A percentile compares a stretch with the other conserved stretches of the same genome.
These are phyloP conservation scores for Hirtodrosophila trivittata DNA, from an alignment of 2,888 invertebrate species.

Conservation along the genomic window DNA sequence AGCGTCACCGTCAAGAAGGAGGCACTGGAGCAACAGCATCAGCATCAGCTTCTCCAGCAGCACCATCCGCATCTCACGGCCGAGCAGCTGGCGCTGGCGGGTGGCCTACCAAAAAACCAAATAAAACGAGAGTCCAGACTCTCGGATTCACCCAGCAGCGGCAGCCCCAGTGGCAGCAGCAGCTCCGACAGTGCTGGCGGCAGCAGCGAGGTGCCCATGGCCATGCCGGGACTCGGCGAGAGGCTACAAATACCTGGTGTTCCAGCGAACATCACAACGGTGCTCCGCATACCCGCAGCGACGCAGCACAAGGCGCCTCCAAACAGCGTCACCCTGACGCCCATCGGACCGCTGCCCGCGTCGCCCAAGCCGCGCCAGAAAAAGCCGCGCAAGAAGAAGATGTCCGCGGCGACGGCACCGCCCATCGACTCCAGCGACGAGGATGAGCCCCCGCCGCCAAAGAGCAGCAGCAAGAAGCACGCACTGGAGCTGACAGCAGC, in stretches of 20 bases:
- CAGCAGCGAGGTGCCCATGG: conserved; percentile 50
- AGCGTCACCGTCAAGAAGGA: conserved; percentile 81
- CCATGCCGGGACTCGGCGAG: conserved; percentile 74
- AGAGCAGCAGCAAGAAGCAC: conserved; percentile 46
- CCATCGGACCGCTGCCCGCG: conserved; percentile 69
- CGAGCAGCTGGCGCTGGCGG: conserved; percentile 47
- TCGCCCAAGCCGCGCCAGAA: conserved; percentile 74
- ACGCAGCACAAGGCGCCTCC: conserved; percentile 51
- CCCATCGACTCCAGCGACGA: conserved; percentile 79
- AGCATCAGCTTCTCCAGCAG: conserved; percentile 34
- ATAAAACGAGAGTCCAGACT: conserved; percentile 80
- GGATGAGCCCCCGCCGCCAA: conserved; percentile 59
- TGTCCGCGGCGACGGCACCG: conserved; percentile 50
- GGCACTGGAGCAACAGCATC: conserved; percentile 52
- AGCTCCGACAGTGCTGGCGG: conserved; percentile 69
- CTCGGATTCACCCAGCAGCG: conserved; percentile 52
- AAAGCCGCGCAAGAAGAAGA: conserved; percentile 75
- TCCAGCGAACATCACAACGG: conserved; percentile 77
- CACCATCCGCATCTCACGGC: conserved; percentile 33
- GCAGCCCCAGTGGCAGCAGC: conserved; percentile 65
- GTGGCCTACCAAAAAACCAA: conserved; percentile 77
- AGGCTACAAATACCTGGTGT: conserved; percentile 79
- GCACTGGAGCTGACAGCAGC: conserved; percentile 34
- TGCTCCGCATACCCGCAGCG: conserved; percentile 47
- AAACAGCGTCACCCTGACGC: conserved; percentile 75